phyloP scores from a whole-genome alignment of 2,797 vertebrate genomes.

The Momotus momota region DNA sequence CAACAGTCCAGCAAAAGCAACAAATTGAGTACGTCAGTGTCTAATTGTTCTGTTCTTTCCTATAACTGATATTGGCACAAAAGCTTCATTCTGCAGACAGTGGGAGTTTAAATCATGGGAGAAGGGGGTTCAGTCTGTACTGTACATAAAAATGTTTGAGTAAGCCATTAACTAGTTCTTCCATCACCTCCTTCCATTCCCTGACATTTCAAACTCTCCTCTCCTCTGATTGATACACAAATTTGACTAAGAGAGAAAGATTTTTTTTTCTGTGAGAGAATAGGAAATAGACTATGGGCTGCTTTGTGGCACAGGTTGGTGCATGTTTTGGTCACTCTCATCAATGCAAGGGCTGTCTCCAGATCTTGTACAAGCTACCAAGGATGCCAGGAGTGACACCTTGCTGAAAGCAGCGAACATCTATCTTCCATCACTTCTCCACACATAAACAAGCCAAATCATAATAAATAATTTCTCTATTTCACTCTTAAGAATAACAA shows the following conservation, averaged over 20 bases:
- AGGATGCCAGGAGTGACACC: not conserved
- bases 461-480: not conserved
- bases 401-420: not conserved
- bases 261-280: not conserved
- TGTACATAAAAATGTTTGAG: not conserved
- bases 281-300: not conserved
- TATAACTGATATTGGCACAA: not conserved
- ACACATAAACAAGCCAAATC: not conserved
- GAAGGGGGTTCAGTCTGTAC: not conserved
- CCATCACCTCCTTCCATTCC: not conserved
- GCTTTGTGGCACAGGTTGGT: not conserved
- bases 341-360: not conserved
- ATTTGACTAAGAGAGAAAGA: not conserved
- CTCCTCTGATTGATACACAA: not conserved
- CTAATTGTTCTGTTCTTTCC: not conserved
- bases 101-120: not conserved
- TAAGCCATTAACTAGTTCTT: not conserved
- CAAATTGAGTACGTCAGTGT: not conserved
- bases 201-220: not conserved
- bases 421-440: not conserved
- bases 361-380: not conserved
- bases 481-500: not conserved
- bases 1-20: not conserved
- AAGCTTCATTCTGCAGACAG: not conserved
- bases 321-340: not conserved